Base-by-base conservation (phyloP, 1,140 invertebrate genomes). In the Formica selysi region DNA sequence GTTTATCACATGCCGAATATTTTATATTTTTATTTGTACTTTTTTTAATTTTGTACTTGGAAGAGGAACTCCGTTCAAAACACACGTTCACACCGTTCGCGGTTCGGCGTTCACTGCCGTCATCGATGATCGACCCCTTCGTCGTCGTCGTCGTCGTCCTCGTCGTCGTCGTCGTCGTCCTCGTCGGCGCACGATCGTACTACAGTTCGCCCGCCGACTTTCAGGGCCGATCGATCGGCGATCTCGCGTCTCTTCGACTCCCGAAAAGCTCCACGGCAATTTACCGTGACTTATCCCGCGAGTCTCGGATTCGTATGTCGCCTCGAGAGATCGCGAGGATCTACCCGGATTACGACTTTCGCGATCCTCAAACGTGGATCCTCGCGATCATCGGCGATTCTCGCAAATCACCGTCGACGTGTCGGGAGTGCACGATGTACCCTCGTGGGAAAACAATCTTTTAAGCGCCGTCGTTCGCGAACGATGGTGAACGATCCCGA, bases 31-130 rank as follows among this genome's bases (percentile, higher is more conserved):
- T 38, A 44, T 71, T 59, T 71, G 11, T 61, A 16, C 10, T 73
- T 22, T 32, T 29, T 32, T 81, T 19, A 59, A 59, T 13, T 73
- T 61, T 22, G 22, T 13, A 38, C 38, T 54, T 29, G 38, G 16
- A 38, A 16, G 13, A 38, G 2, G 26, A 74, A 54, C 8, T 48
- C 13, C 54, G 41, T 74, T 71, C 32, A 32, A 83, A 74, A 13
- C 54, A 83, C 80, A 89, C 79, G 87, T 29, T 87, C 86, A 79
- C 80, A 79, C 29, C 57, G 54, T 81, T 19, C 22, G 51, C 68
- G 64, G 36, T 36, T 65, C 38, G 57, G 7, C 65, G 22, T 74
- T 57, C 62, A 65, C 73, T 51, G 51, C 61, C 38, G 54, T 54
- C 13, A 48, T 80, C 41, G 32, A 29, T 13, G 36, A 29, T 11